A percentile compares a stretch with the other conserved stretches of the same genome.
These are phyloP conservation scores for Sorex araneus DNA, from an alignment of 2,113 vertebrate species.

Conservation along the genomic window DNA sequence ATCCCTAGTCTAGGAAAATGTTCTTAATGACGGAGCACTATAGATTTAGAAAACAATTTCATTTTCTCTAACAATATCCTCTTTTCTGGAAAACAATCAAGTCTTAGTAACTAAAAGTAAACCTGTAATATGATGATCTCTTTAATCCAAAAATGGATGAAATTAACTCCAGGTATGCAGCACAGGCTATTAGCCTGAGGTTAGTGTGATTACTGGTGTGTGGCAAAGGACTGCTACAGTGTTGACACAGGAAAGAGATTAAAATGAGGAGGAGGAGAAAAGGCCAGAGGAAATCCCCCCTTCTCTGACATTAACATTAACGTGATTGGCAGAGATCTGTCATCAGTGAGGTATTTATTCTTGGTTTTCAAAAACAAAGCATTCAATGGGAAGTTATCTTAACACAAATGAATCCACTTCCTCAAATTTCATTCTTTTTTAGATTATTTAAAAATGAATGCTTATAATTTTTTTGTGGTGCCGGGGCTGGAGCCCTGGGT, in stretches of 20 bases:
- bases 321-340: not conserved
- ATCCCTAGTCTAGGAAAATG: not conserved
- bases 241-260: slow-evolving; percentile 65
- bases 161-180: slow-evolving; percentile 20
- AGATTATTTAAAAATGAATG: not conserved
- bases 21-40: not conserved
- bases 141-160: slow-evolving; percentile 49
- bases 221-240: not conserved
- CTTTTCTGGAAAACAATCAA: slow-evolving; percentile 39
- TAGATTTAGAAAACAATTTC: too few species aligned
- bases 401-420: slow-evolving; percentile 37
- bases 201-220: not conserved
- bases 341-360: not conserved
- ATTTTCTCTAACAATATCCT: too few species aligned
- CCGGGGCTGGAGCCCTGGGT: too few species aligned
- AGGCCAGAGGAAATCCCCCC: slow-evolving; percentile 62
- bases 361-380: slow-evolving; percentile 44
- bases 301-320: not conserved
- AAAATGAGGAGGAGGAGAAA: slow-evolving; percentile 60
- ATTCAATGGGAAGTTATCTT: slow-evolving; percentile 6
- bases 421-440: slow-evolving; percentile 40
- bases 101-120: slow-evolving; percentile 42
- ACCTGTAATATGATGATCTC: slow-evolving; percentile 15
- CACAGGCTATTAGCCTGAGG: not conserved
- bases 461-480: too few species aligned